These are phyloP conservation scores for Microcebus ravelobensis DNA, from an alignment of 2,113 vertebrate species.

Conservation along the genomic window DNA sequence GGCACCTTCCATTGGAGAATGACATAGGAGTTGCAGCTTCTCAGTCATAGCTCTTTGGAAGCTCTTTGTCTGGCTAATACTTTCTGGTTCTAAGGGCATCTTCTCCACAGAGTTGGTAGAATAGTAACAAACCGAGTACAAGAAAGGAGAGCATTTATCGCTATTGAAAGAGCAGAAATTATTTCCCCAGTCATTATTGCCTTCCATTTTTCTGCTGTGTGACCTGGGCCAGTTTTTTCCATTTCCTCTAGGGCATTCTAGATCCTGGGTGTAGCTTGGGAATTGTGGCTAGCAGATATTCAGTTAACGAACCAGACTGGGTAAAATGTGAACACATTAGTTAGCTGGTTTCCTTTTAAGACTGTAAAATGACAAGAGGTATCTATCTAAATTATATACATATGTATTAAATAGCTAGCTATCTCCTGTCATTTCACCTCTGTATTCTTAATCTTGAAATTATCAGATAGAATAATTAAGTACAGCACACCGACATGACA, in stretches of 20 bases:
- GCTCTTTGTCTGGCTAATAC: not conserved
- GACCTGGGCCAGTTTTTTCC: not conserved
- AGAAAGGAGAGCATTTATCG: not conserved
- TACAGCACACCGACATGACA: not conserved
- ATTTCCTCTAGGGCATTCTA: not conserved
- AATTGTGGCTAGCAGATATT: not conserved
- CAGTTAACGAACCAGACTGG: not conserved
- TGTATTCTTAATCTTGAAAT: not conserved
- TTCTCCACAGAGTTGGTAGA: not conserved
- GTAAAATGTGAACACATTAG: not conserved
- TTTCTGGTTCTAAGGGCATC: not conserved
- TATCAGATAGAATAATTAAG: slow-evolving; percentile 5
- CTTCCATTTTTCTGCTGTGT: not conserved
- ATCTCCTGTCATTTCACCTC: not conserved
- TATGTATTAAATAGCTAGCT: not conserved
- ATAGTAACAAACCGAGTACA: not conserved
- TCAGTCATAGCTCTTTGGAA: not conserved
- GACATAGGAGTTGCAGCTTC: not conserved
- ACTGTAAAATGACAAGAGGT: not conserved
- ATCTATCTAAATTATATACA: not conserved
- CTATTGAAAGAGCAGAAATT: not conserved
- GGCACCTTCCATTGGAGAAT: not conserved
- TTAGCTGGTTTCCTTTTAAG: slow-evolving; percentile 2
- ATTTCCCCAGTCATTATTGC: not conserved
- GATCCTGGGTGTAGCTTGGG: not conserved